Conservation (phyloP, 1,140 invertebrate species). For the Sarcophaga bullata region DNA sequence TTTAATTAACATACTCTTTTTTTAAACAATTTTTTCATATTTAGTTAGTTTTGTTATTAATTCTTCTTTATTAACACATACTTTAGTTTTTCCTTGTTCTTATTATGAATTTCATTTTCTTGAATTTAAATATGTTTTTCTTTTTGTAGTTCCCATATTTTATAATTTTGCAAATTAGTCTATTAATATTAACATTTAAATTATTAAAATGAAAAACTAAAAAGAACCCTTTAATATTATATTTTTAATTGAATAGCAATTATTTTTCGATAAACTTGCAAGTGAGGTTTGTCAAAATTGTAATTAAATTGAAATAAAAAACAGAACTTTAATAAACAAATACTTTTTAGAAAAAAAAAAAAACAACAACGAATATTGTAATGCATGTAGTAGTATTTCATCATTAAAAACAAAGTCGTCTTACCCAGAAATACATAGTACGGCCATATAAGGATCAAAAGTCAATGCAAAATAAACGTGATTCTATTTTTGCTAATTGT, state of each 20-base stretch:
- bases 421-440: neutral
- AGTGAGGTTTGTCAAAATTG: neutral
- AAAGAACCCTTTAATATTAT: neutral
- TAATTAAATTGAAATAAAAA: neutral
- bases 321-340: neutral
- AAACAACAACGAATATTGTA: neutral
- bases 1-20: slow-evolving; percentile 10
- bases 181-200: slow-evolving; percentile 23
- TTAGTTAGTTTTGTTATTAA: slow-evolving; percentile 4
- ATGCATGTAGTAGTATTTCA: neutral
- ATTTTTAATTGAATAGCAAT: slow-evolving; percentile 8
- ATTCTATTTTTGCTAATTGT: slow-evolving; percentile 31
- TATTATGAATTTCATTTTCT: neutral
- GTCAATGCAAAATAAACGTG: slow-evolving; percentile 17
- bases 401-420: neutral
- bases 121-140: too few relatives aligned
- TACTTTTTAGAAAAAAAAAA: neutral
- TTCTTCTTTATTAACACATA: neutral
- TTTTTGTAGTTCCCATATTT: too few relatives aligned
- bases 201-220: neutral
- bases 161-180: neutral
- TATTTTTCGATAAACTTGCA: neutral
- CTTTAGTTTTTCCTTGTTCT: neutral
- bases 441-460: slow-evolving; percentile 26
- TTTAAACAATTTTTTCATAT: neutral